These are phyloP conservation scores for Acromyrmex heyeri DNA, from an alignment of 1,140 invertebrate genomes.

Conservation along the genomic window DNA sequence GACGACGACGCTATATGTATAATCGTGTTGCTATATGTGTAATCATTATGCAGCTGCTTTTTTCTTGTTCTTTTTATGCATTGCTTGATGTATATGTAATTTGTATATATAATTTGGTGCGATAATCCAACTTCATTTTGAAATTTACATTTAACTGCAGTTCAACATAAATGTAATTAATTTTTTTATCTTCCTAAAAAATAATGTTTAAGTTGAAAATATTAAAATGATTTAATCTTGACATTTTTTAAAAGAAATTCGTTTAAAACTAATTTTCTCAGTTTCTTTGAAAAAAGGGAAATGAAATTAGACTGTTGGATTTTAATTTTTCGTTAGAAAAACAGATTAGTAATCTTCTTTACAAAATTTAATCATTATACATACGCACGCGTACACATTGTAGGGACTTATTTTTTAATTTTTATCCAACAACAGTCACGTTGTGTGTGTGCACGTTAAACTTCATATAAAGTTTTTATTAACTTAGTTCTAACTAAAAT, in stretches of 20 bases:
- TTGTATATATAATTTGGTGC: not conserved
- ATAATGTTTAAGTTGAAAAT: no score
- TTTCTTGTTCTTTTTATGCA: not conserved
- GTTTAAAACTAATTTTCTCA: not conserved
- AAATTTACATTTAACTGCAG: no score
- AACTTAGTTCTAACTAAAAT: conserved; percentile 35
- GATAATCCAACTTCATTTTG: not conserved
- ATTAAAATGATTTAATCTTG: not conserved
- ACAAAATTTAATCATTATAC: not conserved
- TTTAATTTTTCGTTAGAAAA: conserved; percentile 12
- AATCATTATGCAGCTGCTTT: not conserved
- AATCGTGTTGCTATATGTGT: not conserved
- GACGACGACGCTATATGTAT: not conserved
- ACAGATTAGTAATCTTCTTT: conserved; percentile 13
- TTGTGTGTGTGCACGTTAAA: not conserved
- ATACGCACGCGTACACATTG: not conserved
- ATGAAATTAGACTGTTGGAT: not conserved
- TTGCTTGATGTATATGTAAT: not conserved
- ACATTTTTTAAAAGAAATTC: not conserved
- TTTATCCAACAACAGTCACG: not conserved
- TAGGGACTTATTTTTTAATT: conserved; percentile 20
- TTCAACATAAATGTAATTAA: not conserved
- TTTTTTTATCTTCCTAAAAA: no score
- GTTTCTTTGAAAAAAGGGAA: not conserved
- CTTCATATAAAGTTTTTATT: conserved; percentile 31